Base-by-base conservation (phyloP, 2,797 vertebrate genomes). In the Phoebastria nigripes region DNA sequence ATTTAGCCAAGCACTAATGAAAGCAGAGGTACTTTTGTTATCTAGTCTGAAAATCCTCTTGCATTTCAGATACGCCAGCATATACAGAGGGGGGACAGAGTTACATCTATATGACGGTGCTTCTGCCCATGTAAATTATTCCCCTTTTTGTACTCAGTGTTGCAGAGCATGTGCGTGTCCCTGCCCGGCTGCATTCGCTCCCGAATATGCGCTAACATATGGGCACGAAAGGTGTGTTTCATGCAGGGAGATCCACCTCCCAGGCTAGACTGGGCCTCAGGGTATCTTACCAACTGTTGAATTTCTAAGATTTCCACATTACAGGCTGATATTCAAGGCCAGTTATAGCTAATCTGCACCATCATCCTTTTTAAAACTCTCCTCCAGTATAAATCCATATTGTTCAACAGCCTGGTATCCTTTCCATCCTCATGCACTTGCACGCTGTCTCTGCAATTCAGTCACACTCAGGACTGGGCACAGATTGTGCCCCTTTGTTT, bases 161-260 rank as follows among this genome's bases (percentile, higher is more conserved):
- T 15, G 24, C 49, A n/a, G 46, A 56, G 47, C 26, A 41, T 1
- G 0, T 6, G 7, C 1, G 1, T 2, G 5, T 25, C 79, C 47
- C 35, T 35, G 46, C 7, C 22, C 0, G 0, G n/a, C 65, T 6
- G 0, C 22, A 3, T 28, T n/a, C 0, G 0, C 69, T 70, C 52
- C 29, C 4, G 2, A 14, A 8, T 4, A 9, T 31, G 46, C 9
- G 6, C n/a, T 70, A 46, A 22, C 26, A 25, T 10, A 55, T 1
- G 1, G 39, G 49, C 49, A 26, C 0, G 0, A 59, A 61, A 0
- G 0, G 4, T 5, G 25, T 3, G 0, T 55, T 77, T n/a, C 29
- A 26, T 6, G 39, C 46, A 56, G 59, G 4, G 10, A 87, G 15
- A 20, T 46, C n/a, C 47, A 44, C 6, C 47, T 63, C 52, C 47